Percentiles rank a stretch among this genome's conserved stretches.
These are phyloP conservation scores for Pollicipes pollicipes DNA, from an alignment of 1,140 invertebrate species.

Conservation along the genomic window DNA sequence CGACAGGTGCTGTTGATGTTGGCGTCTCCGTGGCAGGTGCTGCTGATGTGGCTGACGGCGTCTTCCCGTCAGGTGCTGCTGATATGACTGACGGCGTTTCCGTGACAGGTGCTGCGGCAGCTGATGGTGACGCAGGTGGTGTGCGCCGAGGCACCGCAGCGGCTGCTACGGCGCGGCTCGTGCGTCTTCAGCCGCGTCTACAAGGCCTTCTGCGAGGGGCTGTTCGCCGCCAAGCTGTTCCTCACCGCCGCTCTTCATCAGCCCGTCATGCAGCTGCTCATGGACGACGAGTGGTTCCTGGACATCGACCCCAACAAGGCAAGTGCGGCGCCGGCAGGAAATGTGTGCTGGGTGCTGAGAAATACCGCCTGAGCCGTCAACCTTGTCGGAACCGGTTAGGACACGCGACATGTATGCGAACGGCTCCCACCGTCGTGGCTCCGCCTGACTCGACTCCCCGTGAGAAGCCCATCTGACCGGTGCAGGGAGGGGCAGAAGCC, in stretches of 20 bases:
- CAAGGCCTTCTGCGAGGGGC: slow-evolving; percentile 69
- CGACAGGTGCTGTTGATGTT: slow-evolving; percentile 4
- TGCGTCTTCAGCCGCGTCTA: slow-evolving; percentile 81
- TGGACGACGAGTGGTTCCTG: slow-evolving; percentile 78
- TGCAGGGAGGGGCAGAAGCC: no score
- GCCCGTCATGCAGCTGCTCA: slow-evolving; percentile 79
- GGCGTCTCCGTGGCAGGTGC: background rate
- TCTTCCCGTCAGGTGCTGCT: slow-evolving; percentile 19
- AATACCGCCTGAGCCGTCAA: no score
- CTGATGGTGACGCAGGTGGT: slow-evolving; percentile 67
- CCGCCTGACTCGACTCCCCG: no score
- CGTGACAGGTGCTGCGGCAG: slow-evolving; percentile 36
- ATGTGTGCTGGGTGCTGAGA: no score
- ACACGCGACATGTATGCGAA: no score
- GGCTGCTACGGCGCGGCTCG: slow-evolving; percentile 59
- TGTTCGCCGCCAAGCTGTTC: slow-evolving; percentile 50
- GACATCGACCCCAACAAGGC: slow-evolving; percentile 86
- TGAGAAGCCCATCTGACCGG: no score
- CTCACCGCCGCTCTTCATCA: slow-evolving; percentile 75
- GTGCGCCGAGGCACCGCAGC: slow-evolving; percentile 60
- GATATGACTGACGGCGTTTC: background rate
- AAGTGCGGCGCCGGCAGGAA: no score
- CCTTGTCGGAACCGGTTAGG: no score
- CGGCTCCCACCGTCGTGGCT: no score
- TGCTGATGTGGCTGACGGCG: background rate